These are phyloP conservation scores for Gymnogyps californianus DNA, from an alignment of 2,113 vertebrate species.

Conservation along the genomic window DNA sequence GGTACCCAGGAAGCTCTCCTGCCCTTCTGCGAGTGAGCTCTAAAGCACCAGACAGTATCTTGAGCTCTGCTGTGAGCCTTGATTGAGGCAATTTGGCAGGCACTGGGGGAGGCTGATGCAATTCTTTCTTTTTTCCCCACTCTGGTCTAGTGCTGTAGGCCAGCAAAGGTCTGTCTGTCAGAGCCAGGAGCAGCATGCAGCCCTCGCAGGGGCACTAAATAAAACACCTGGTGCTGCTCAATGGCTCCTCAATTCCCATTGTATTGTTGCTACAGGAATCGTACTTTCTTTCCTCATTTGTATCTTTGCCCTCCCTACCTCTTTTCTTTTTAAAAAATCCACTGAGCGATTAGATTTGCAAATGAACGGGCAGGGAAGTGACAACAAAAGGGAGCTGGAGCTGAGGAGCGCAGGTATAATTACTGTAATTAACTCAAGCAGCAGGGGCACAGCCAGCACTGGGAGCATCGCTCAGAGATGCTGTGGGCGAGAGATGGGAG, in stretches of 20 bases:
- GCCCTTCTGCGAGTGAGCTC: neutral
- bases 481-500: neutral
- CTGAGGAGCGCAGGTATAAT: constrained; percentile 77
- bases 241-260: neutral
- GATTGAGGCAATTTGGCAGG: neutral
- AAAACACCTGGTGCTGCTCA: neutral
- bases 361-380: constrained; percentile 77
- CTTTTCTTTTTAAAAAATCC: constrained; percentile 47
- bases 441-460: constrained; percentile 61
- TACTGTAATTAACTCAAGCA: constrained; percentile 81
- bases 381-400: constrained; percentile 75
- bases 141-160: neutral
- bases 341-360: constrained; percentile 76
- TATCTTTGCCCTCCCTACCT: constrained; percentile 57
- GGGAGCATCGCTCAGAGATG: constrained; percentile 21
- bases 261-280: neutral
- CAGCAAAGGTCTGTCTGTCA: neutral
- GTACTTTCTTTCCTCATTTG: constrained; percentile 3
- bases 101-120: neutral
- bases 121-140: neutral
- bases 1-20: neutral
- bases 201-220: neutral
- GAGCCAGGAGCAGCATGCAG: neutral
- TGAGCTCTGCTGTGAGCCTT: neutral
- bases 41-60: neutral